Conservation (phyloP, 2,113 vertebrate genomes). For the Gambusia affinis region DNA sequence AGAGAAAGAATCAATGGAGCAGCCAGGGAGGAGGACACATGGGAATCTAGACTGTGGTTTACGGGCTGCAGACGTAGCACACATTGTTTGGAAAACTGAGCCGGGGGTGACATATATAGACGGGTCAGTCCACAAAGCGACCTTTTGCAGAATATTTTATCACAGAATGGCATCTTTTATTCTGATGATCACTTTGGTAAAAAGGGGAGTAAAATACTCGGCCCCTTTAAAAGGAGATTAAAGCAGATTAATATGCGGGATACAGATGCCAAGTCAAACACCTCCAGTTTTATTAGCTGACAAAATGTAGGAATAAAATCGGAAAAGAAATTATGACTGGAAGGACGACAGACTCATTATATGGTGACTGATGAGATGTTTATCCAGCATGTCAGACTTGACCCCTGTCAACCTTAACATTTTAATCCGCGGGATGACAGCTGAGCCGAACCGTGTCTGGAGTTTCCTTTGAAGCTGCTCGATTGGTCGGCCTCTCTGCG, state of each 20-base stretch:
- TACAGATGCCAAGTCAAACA: background rate
- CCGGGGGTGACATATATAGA: background rate
- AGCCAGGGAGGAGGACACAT: conserved; percentile 56
- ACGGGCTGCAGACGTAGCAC: conserved; percentile 62
- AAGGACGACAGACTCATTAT: background rate
- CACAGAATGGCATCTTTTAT: conserved; percentile 2
- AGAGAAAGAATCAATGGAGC: conserved; percentile 62
- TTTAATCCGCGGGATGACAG: conserved; percentile 80
- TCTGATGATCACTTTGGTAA: background rate
- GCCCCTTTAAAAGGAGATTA: background rate
- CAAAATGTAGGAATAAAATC: background rate
- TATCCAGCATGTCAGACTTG: conserved; percentile 65
- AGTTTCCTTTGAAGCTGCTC: conserved; percentile 28
- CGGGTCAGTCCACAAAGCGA: conserved; percentile 27
- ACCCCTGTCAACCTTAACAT: conserved; percentile 75
- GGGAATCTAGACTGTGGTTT: conserved; percentile 65
- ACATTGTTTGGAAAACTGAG: conserved; percentile 39
- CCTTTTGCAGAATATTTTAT: conserved; percentile 24
- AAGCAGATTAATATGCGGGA: background rate
- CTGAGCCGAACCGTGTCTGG: conserved; percentile 67
- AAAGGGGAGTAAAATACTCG: background rate
- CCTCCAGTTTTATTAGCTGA: background rate
- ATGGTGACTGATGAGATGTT: conserved; percentile 59
- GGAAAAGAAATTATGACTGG: background rate
- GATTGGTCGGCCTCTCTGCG: background rate